Evolutionary conservation across 2,797 vertebrate species (phyloP).

Genomic region (Eulemur rubriventer): DNA sequence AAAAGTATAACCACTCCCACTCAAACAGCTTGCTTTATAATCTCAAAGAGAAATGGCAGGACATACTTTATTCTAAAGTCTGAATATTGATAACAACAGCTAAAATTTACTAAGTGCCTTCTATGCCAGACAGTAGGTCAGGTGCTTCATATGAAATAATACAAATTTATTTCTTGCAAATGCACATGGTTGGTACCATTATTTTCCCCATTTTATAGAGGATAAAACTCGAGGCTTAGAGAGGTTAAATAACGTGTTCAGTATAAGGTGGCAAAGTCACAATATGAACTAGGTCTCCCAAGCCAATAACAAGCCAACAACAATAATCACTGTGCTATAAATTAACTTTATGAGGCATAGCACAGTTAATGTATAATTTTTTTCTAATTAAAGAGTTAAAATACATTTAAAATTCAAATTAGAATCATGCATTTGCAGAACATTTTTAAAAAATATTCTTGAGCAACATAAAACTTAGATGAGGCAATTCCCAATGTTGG

Average conservation of each 20-base stretch:
- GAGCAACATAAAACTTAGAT: slow-evolving; percentile 37
- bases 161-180: slow-evolving; percentile 17
- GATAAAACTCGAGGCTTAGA: neutral
- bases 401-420: slow-evolving; percentile 18
- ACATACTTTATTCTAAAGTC: slow-evolving; percentile 6
- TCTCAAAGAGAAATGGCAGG: slow-evolving; percentile 12
- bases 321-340: neutral
- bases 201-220: neutral
- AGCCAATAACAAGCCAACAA: neutral
- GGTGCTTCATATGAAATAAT: neutral
- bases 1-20: slow-evolving; percentile 27
- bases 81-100: neutral
- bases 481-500: slow-evolving; percentile 6
- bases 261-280: neutral
- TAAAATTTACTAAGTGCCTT: slow-evolving; percentile 6
- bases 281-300: neutral
- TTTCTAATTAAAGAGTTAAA: slow-evolving; percentile 26
- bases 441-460: neutral
- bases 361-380: neutral
- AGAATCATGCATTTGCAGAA: slow-evolving; percentile 35
- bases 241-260: slow-evolving; percentile 23
- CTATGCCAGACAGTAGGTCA: neutral
- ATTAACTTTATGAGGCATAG: neutral
- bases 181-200: neutral
- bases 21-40: slow-evolving; percentile 37